Conservation (phyloP, 2,797 vertebrate species). For the Rhinichthys osculus region DNA sequence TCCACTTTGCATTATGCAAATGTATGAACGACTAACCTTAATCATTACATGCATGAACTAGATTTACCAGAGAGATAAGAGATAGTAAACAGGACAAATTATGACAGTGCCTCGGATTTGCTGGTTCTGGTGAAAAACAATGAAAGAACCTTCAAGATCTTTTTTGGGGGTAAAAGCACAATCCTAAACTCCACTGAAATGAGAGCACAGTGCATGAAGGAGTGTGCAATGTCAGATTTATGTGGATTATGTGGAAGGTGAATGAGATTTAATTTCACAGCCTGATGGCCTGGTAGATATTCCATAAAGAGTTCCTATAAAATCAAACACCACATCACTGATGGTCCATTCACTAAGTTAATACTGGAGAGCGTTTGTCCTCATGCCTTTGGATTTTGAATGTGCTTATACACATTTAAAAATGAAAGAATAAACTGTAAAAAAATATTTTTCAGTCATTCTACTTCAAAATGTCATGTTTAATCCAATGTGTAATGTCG, state of each 20-base stretch:
- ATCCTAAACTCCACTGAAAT: constrained; percentile 11
- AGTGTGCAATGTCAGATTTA: constrained; percentile 57
- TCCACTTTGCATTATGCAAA: background rate
- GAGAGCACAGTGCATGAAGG: constrained; percentile 19
- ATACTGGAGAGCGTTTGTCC: constrained; percentile 4
- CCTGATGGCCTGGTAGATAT: constrained; percentile 62
- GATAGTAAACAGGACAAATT: background rate
- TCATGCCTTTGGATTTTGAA: background rate
- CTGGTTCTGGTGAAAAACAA: background rate
- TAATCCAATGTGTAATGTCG: background rate
- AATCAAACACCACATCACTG: constrained; percentile 57
- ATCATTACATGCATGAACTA: background rate
- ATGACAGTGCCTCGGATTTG: background rate
- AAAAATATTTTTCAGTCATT: background rate
- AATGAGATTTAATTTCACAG: constrained; percentile 72
- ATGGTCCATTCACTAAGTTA: constrained; percentile 39
- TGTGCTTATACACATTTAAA: background rate
- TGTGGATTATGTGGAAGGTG: constrained; percentile 44
- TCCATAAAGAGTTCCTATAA: constrained; percentile 58
- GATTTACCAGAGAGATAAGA: background rate
- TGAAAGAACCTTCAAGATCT: background rate
- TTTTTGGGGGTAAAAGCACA: background rate
- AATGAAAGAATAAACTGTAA: background rate
- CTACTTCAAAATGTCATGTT: background rate
- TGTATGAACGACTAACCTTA: background rate